These are phyloP conservation scores for Chrysoperla carnea DNA, from an alignment of 1,140 invertebrate species.

Conservation along the genomic window DNA sequence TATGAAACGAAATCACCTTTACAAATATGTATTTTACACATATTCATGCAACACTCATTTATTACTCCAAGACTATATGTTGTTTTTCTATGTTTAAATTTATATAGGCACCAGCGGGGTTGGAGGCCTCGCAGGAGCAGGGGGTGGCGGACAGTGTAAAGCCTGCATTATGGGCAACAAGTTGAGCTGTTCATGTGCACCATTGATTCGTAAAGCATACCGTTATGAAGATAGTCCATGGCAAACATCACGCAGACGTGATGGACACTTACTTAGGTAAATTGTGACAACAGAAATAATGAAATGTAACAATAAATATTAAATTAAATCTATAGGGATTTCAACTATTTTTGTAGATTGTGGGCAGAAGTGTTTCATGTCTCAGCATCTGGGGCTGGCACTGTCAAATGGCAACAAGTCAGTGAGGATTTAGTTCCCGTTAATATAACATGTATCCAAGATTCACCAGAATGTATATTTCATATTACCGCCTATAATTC, in stretches of 20 bases:
- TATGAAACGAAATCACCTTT: too few species aligned
- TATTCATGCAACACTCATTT: too few species aligned
- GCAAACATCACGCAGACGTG: conserved; percentile 68
- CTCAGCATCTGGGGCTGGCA: conserved; percentile 70
- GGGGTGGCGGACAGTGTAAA: conserved; percentile 21
- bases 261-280: conserved; percentile 84
- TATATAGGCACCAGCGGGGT: neutral
- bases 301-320: too few species aligned
- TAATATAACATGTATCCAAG: conserved; percentile 92
- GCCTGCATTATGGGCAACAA: conserved; percentile 78
- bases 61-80: too few species aligned
- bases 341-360: conserved; percentile 39
- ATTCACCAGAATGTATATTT: conserved; percentile 89
- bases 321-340: too few species aligned
- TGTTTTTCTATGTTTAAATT: neutral
- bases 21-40: too few species aligned
- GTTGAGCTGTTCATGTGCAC: conserved; percentile 85
- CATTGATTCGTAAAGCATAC: conserved; percentile 82
- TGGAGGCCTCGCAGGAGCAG: conserved; percentile 6
- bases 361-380: conserved; percentile 98
- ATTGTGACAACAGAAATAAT: neutral
- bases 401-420: conserved; percentile 91
- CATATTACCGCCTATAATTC: conserved; percentile 97
- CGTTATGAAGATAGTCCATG: conserved; percentile 86
- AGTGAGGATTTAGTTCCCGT: conserved; percentile 95